Evolutionary conservation across 2,797 vertebrate genomes (phyloP).

Genomic region (Falco biarmicus): DNA sequence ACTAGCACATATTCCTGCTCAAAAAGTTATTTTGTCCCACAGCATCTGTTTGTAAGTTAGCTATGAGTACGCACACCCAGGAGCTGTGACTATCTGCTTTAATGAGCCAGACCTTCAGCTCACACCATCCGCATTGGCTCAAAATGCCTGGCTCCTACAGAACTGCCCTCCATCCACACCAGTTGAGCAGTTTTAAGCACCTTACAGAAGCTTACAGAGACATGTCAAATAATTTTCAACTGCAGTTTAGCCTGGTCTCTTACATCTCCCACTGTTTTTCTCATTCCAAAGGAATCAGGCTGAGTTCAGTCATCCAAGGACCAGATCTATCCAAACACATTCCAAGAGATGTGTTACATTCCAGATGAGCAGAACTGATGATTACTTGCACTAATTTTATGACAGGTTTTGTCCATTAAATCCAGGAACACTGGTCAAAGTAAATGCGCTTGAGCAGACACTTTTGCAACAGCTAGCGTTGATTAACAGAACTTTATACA

Average conservation of each 20-base stretch:
- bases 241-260: not conserved
- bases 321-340: not conserved
- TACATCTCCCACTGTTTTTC: not conserved
- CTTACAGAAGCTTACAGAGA: not conserved
- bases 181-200: not conserved
- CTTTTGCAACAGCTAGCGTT: not conserved
- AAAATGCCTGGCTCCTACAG: not conserved
- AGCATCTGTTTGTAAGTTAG: not conserved
- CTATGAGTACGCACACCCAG: fast-evolving
- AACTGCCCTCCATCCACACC: not conserved
- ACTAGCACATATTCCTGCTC: not conserved
- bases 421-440: not conserved
- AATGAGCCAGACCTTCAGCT: not conserved
- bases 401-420: not conserved
- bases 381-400: not conserved
- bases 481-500: not conserved
- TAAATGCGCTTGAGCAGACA: not conserved
- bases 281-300: not conserved
- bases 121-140: not conserved
- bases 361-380: not conserved
- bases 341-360: not conserved
- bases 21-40: not conserved
- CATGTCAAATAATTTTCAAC: not conserved
- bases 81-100: not conserved
- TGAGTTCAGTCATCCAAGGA: not conserved